A percentile compares a stretch with the other conserved stretches of the same genome.
These are phyloP conservation scores for Drosophila burlai DNA, from an alignment of 1,140 invertebrate species.

Conservation along the genomic window DNA sequence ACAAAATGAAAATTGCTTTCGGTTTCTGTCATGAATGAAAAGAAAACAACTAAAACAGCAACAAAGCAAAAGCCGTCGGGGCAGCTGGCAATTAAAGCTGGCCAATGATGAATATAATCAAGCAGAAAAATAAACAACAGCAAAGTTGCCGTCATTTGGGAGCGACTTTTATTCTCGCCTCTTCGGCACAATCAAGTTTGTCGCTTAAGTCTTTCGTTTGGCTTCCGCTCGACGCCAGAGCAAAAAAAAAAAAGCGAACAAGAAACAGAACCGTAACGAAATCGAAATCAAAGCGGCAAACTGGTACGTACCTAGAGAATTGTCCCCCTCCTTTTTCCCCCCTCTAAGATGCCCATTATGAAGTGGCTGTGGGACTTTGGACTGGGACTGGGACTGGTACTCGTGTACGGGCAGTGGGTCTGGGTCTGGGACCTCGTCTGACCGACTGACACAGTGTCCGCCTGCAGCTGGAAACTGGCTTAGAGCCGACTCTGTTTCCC, in stretches of 20 bases:
- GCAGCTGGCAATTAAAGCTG: slow-evolving; percentile 55
- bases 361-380: slow-evolving; percentile 11
- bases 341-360: not conserved
- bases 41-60: slow-evolving; percentile 4
- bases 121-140: slow-evolving; percentile 23
- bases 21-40: slow-evolving; percentile 52
- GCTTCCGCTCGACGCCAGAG: slow-evolving; percentile 24
- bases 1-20: slow-evolving; percentile 59
- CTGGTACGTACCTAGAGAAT: slow-evolving; percentile 29
- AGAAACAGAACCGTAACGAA: slow-evolving; percentile 71
- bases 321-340: not conserved
- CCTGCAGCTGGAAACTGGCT: slow-evolving; percentile 37
- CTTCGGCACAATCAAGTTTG: slow-evolving; percentile 67
- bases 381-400: not conserved
- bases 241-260: slow-evolving; percentile 1
- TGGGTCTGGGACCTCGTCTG: slow-evolving; percentile 51
- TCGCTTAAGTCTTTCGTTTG: slow-evolving; percentile 81
- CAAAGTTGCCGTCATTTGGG: slow-evolving; percentile 12
- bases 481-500: slow-evolving; percentile 32
- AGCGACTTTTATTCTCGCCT: slow-evolving; percentile 44
- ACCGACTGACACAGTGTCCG: slow-evolving; percentile 74
- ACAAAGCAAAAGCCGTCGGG: slow-evolving; percentile 30
- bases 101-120: slow-evolving; percentile 40
- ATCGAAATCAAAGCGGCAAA: slow-evolving; percentile 73
- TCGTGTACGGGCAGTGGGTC: slow-evolving; percentile 4